phyloP scores from a whole-genome alignment of 2,888 invertebrate species.

The Elegia similella region DNA sequence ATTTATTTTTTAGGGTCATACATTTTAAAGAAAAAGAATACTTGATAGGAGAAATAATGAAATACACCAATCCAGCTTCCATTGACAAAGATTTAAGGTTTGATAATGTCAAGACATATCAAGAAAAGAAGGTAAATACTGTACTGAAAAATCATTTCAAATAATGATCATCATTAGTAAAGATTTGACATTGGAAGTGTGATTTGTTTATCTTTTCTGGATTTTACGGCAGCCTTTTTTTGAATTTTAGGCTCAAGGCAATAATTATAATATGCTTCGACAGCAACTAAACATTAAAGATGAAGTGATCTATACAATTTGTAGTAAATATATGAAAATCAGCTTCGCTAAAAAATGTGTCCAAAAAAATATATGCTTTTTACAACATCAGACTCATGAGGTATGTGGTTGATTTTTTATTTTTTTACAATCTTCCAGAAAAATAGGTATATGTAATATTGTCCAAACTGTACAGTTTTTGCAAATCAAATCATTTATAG shows the following conservation, averaged over 20 bases:
- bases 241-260: neutral
- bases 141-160: too few species aligned
- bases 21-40: conserved; percentile 79
- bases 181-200: too few species aligned
- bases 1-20: conserved; percentile 45
- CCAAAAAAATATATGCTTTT: conserved; percentile 48
- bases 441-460: too few species aligned
- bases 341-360: conserved; percentile 41
- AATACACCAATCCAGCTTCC: conserved; percentile 8
- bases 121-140: neutral
- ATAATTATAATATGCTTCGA: conserved; percentile 10
- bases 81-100: neutral
- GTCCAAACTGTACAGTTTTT: too few species aligned
- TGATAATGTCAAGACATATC: neutral
- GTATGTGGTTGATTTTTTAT: conserved; percentile 19
- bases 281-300: conserved; percentile 41
- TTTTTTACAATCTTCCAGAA: too few species aligned
- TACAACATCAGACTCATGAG: conserved; percentile 43
- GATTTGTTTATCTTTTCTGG: neutral
- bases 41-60: conserved; percentile 65
- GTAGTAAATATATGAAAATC: conserved; percentile 44
- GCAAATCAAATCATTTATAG: too few species aligned
- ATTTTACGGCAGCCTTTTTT: neutral
- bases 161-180: too few species aligned
- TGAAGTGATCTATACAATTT: conserved; percentile 44